phyloP scores from a whole-genome alignment of 2,113 vertebrate species.

The Otus sunia region DNA sequence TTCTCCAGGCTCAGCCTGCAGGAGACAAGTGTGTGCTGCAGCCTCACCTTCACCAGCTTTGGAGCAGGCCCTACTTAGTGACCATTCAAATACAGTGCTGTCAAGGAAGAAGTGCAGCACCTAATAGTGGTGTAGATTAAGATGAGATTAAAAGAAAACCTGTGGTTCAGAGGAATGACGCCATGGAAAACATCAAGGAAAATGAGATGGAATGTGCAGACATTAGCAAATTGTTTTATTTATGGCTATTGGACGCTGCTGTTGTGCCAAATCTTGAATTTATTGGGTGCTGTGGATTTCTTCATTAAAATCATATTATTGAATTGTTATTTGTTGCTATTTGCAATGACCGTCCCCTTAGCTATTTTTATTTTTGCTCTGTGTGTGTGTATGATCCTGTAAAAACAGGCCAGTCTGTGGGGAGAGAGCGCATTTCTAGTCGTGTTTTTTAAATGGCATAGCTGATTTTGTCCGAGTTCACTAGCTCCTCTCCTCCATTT shows the following conservation, averaged over 20 bases:
- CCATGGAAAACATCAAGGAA: slow-evolving; percentile 46
- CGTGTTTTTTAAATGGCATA: not conserved
- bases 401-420: not conserved
- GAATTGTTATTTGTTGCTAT: slow-evolving; percentile 1
- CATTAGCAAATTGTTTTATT: slow-evolving; percentile 47
- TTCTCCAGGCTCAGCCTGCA: not conserved
- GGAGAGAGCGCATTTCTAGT: not conserved
- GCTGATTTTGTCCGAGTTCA: not conserved
- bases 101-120: slow-evolving; percentile 14
- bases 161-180: slow-evolving; percentile 43
- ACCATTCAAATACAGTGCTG: not conserved
- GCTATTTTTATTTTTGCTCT: slow-evolving; percentile 1
- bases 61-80: not conserved
- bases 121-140: slow-evolving; percentile 14
- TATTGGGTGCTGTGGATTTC: not conserved
- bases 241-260: not conserved
- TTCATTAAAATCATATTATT: slow-evolving; percentile 7
- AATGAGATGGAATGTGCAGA: slow-evolving; percentile 23
- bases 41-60: not conserved
- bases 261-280: slow-evolving; percentile 27
- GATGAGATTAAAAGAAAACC: slow-evolving; percentile 46
- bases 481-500: not conserved
- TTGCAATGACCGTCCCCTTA: not conserved
- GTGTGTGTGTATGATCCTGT: not conserved
- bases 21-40: not conserved